Percentiles rank a stretch among this genome's conserved stretches.
Evolutionary conservation across 2,113 vertebrate genomes (phyloP).

Genomic region (Colinus virginianus): DNA sequence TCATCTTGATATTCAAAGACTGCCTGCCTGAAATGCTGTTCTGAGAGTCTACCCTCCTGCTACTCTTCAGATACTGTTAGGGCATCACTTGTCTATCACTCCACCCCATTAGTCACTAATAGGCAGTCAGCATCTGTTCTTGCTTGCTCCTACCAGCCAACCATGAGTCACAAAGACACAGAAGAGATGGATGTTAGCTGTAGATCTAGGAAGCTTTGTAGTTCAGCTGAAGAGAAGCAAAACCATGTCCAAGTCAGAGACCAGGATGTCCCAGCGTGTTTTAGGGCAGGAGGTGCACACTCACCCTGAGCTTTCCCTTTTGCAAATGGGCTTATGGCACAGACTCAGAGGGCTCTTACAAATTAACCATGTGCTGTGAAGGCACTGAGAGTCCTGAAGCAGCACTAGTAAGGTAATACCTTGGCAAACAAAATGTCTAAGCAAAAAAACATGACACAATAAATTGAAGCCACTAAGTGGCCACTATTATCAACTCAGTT

Average conservation of each 20-base stretch:
- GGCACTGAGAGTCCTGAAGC: not conserved
- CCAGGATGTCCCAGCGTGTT: not conserved
- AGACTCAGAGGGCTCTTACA: not conserved
- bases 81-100: not conserved
- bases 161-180: not conserved
- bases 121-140: not conserved
- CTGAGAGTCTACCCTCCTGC: rapidly evolving
- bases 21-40: not conserved
- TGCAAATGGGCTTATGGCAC: rapidly evolving
- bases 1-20: not conserved
- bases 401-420: not conserved
- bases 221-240: not conserved
- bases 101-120: not conserved
- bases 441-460: not conserved
- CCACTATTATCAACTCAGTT: not conserved
- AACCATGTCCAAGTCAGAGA: not conserved
- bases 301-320: not conserved
- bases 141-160: not conserved
- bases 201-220: not conserved
- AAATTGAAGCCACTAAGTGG: not conserved
- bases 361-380: rapidly evolving
- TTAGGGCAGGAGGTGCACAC: not conserved
- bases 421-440: not conserved
- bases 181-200: not conserved
- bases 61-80: not conserved